Conservation (phyloP, 2,113 vertebrate species). For the Gavialis gangeticus region DNA sequence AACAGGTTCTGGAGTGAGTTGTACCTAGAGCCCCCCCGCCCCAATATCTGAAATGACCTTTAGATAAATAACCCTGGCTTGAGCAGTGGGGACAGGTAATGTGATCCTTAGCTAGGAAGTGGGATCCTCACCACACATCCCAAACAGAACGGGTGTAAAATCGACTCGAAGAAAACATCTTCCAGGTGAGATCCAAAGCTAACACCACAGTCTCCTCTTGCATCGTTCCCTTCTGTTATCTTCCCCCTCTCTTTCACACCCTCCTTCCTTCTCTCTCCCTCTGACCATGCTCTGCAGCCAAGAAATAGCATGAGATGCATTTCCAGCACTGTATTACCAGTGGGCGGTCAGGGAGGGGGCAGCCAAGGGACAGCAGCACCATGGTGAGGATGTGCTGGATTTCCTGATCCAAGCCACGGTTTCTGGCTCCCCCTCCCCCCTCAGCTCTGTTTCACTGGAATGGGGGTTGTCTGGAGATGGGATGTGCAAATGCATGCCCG, state of each 20-base stretch:
- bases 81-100: background rate
- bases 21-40: background rate
- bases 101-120: constrained; percentile 5
- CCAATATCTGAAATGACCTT: constrained; percentile 17
- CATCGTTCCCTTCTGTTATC: constrained; percentile 45
- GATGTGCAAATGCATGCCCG: background rate
- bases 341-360: constrained; percentile 74
- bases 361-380: constrained; percentile 79
- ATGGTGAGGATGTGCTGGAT: constrained; percentile 46
- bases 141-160: constrained; percentile 43
- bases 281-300: constrained; percentile 72
- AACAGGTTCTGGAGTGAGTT: background rate
- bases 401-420: constrained; percentile 50
- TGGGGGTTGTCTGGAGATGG: accelerated
- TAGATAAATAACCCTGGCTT: background rate
- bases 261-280: constrained; percentile 70
- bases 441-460: background rate
- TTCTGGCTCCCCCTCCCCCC: background rate
- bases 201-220: constrained; percentile 26
- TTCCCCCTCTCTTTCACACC: constrained; percentile 61
- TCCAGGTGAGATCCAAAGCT: constrained; percentile 60
- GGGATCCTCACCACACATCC: constrained; percentile 38
- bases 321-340: constrained; percentile 75
- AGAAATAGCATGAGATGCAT: constrained; percentile 73
- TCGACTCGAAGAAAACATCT: constrained; percentile 46